Evolutionary conservation across 1,140 invertebrate species (phyloP), one percentile per base, ranked within the genome.

Genomic region (Drosophila trapezifrons): DNA sequence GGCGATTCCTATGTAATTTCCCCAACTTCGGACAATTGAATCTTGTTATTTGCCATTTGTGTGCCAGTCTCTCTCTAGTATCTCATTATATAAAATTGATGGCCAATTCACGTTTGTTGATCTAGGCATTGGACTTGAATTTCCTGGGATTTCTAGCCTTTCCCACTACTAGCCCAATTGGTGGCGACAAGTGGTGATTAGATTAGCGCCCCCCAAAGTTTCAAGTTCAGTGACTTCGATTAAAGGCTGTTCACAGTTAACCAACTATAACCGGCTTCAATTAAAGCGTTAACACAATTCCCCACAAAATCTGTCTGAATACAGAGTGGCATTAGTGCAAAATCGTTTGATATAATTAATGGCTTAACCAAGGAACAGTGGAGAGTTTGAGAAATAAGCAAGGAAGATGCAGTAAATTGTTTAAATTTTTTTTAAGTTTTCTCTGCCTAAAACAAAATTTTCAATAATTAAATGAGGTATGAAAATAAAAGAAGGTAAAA

Each of bases 201-300:
- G 29, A 75, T 75, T 55, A 74, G 32, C 59, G 62, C 40, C 29
- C 38, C 17, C 42, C 40, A 49, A 72, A 78, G 45, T 86, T 86
- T 78, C 69, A 59, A 81, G 69, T 75, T 85, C 69, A 75, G 49
- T 81, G 81, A 64, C 42, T 85, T 59, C 62, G 22, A 40, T 80
- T 67, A 49, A 59, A 38, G 47, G 37, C 43, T 32, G 57, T 63
- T 69, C 56, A 76, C 64, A 51, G 51, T 45, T 77, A 66, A 63
- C 18, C 32, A 51, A 51, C 58, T 65, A 59, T 74, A 63, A 79
- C 17, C 40, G 22, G 56, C 51, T 70, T 29, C 25, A 57, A 70
- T 56, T 52, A 9, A 38, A 46, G 35, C 18, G 32, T 32, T 69
- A 32, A 56, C 40, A 20, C 1, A 54, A 54, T 18, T 35, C 1